A percentile compares a stretch with the other conserved stretches of the same genome.
These are phyloP conservation scores for Boleophthalmus pectinirostris DNA, from an alignment of 2,113 vertebrate genomes.

Conservation along the genomic window DNA sequence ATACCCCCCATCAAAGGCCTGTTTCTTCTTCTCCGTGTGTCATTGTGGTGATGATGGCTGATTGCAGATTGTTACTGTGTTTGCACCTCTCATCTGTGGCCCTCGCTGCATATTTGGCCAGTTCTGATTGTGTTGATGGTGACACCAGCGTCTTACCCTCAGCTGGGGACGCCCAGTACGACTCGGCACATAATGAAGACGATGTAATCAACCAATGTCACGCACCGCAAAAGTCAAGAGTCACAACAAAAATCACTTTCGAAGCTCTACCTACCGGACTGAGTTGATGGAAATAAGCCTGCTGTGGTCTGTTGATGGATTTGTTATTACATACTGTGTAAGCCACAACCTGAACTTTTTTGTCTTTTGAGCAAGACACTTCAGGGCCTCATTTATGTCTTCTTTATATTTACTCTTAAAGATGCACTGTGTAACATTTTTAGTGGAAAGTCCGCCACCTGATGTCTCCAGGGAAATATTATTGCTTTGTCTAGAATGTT, in stretches of 20 bases:
- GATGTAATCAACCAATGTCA: slow-evolving; percentile 74
- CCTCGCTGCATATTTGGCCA: slow-evolving; percentile 81
- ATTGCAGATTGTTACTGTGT: slow-evolving; percentile 84
- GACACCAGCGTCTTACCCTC: slow-evolving; percentile 65
- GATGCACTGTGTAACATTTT: no score
- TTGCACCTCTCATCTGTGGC: slow-evolving; percentile 76
- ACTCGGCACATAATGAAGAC: slow-evolving; percentile 73
- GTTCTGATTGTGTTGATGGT: slow-evolving; percentile 82
- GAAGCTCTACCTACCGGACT: slow-evolving; percentile 42
- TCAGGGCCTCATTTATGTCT: not conserved
- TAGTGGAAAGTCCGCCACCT: no score
- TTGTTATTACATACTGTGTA: not conserved
- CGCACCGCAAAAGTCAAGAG: slow-evolving; percentile 53
- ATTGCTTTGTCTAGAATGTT: no score
- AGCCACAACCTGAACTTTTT: not conserved
- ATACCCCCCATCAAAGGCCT: slow-evolving; percentile 36
- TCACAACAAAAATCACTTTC: slow-evolving; percentile 32
- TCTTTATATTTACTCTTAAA: no score
- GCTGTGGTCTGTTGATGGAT: slow-evolving; percentile 22
- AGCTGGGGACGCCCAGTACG: slow-evolving; percentile 65
- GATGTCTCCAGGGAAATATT: no score
- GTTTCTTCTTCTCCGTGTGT: slow-evolving; percentile 65
- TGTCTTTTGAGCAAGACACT: not conserved
- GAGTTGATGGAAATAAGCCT: slow-evolving; percentile 52
- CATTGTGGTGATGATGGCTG: slow-evolving; percentile 79